Conservation (phyloP, 2,888 invertebrate genomes). For the Leptura quadrifasciata region DNA sequence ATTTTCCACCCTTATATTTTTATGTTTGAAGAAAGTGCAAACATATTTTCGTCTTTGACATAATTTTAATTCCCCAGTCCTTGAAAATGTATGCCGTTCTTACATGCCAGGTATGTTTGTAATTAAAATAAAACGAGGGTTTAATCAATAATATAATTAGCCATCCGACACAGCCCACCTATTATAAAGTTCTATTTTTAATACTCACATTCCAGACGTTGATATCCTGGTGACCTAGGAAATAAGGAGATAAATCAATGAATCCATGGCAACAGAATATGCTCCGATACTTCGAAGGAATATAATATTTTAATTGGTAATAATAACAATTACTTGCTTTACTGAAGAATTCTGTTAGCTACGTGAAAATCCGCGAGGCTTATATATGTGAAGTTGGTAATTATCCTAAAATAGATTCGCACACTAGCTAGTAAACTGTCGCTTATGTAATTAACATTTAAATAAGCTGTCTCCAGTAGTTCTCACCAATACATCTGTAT, state of each 20-base stretch:
- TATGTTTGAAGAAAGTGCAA: not conserved
- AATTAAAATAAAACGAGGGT: not conserved
- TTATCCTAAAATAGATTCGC: too few species aligned
- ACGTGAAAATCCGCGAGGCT: not conserved
- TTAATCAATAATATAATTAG: not conserved
- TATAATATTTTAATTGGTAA: not conserved
- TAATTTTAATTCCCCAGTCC: not conserved
- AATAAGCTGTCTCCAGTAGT: too few species aligned
- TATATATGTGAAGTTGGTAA: not conserved
- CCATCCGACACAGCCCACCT: not conserved
- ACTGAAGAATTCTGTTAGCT: not conserved
- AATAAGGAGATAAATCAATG: slow-evolving; percentile 1
- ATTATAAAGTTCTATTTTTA: slow-evolving; percentile 1
- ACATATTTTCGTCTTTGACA: not conserved
- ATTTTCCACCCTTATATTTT: too few species aligned
- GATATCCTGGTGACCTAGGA: slow-evolving; percentile 1
- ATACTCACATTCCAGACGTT: slow-evolving; percentile 1
- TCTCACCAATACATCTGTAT: too few species aligned
- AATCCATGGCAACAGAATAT: slow-evolving; percentile 7
- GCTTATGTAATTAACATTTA: too few species aligned
- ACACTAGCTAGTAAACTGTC: not conserved
- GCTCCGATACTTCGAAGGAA: not conserved
- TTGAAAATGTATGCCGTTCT: not conserved
- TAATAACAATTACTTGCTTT: not conserved
- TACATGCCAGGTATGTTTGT: not conserved